Evolutionary conservation across 2,113 vertebrate species (phyloP), one percentile per base, ranked within the genome.

Genomic region (Thymallus thymallus): DNA sequence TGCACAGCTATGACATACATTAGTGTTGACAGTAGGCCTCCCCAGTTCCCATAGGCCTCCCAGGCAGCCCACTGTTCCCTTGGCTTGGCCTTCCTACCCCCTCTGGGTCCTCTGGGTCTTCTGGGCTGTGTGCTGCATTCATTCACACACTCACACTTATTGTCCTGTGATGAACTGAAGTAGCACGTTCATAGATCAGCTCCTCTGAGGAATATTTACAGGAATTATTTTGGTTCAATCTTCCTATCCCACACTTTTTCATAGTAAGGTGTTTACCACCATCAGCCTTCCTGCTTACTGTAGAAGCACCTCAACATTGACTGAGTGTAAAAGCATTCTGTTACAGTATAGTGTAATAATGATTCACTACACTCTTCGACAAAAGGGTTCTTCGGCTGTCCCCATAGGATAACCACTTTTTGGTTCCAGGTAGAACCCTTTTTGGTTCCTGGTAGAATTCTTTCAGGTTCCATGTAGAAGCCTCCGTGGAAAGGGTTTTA

Each of bases 1-100:
- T 63, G 35, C 35, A 41, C 35, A 10, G 32, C 78, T 69, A 69
- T 88, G 86, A 90, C 83, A 84, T 77, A 85, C 84, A 89, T 89
- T 89, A 85, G 76, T 81, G 85, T 80, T 88, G 90, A 92, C 90
- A 88, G 81, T 77, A 86, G 80, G 81, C 82, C 85, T 88, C 86
- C 84, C 81, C 80, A 82, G 35, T 41, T 41, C 35, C 35, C 74
- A 51, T 51, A 78, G 81, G 80, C 83, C 77, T 77, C 80, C 78
- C 84, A 72, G 68, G 9, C 35, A 41, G 35, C 75, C 81, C 68
- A 77, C 76, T 85, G 56, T 68, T 78, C 75, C 76, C 76, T 70
- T 58, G 64, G 68, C 76, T 74, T 77, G 68, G 79, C 75, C 82
- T 77, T 80, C 72, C 55, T 67, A 78, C 76, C 83, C 78, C 81